A percentile compares a stretch with the other conserved stretches of the same genome.
Conservation (phyloP, 2,113 vertebrate genomes). For the Psilopsiagon aymara region DNA sequence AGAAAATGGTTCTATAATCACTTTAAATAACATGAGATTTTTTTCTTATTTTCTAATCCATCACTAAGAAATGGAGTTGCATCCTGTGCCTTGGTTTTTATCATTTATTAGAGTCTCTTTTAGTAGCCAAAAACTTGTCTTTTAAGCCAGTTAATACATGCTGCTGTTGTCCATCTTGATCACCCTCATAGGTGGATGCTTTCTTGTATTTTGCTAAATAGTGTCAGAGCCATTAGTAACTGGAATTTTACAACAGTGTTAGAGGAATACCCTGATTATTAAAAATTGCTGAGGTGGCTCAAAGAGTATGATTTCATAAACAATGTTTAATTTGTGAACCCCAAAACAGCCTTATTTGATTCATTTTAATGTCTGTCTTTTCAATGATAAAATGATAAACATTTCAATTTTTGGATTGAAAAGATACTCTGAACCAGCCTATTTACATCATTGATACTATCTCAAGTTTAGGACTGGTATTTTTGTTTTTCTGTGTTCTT, state of each 20-base stretch:
- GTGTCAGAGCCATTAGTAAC: neutral
- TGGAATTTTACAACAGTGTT: neutral
- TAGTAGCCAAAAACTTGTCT: neutral
- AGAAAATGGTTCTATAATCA: neutral
- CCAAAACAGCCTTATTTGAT: neutral
- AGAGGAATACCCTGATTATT: neutral
- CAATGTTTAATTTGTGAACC: neutral
- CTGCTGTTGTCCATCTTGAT: neutral
- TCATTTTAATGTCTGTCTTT: neutral
- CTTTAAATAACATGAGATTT: neutral
- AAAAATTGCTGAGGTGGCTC: neutral
- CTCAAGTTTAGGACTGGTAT: slow-evolving; percentile 1
- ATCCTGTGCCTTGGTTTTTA: neutral
- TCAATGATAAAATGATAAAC: neutral
- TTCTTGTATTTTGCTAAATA: neutral
- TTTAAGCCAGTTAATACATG: neutral
- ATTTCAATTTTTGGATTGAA: neutral
- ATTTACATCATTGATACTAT: slow-evolving; percentile 10
- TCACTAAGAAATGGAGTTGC: neutral
- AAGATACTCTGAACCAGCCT: neutral
- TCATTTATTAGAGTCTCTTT: neutral
- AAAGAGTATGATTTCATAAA: neutral
- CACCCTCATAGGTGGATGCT: neutral
- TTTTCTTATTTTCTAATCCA: neutral
- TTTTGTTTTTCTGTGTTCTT: slow-evolving; percentile 34